phyloP scores from a whole-genome alignment of 2,113 vertebrate species.

The Tretioscincus oriximinensis region DNA sequence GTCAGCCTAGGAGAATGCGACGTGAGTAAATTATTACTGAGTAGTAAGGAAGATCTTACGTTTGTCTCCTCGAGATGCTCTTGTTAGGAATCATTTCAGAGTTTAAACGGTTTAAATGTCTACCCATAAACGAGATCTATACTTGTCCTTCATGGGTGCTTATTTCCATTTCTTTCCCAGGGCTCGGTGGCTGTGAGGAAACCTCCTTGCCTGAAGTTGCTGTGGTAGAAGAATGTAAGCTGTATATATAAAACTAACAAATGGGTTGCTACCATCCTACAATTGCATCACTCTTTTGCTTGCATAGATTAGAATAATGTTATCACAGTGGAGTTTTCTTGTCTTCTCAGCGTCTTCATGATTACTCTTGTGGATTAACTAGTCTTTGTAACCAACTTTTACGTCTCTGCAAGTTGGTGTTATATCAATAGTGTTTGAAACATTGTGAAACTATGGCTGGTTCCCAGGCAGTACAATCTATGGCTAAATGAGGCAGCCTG shows the following conservation, averaged over 20 bases:
- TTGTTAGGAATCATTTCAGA: not conserved
- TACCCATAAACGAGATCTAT: not conserved
- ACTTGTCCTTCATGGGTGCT: not conserved
- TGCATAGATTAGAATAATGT: not conserved
- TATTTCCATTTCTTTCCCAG: constrained; percentile 53
- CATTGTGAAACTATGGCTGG: no score
- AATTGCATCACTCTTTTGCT: not conserved
- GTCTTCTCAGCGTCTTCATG: not conserved
- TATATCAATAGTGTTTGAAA: not conserved
- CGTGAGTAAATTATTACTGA: not conserved
- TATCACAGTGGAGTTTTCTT: not conserved
- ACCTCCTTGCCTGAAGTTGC: constrained; percentile 82
- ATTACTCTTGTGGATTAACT: not conserved
- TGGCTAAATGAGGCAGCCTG: no score
- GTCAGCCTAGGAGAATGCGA: not conserved
- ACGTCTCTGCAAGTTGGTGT: not conserved
- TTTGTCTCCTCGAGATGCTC: not conserved
- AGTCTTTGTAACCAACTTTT: not conserved
- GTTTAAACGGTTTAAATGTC: not conserved
- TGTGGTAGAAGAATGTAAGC: constrained; percentile 81
- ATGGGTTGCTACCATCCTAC: not conserved
- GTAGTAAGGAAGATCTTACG: not conserved
- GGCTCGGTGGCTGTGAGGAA: constrained; percentile 78
- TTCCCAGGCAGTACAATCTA: no score
- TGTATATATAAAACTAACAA: no score